phyloP scores from a whole-genome alignment of 2,797 vertebrate species.

The Anguilla obscura region DNA sequence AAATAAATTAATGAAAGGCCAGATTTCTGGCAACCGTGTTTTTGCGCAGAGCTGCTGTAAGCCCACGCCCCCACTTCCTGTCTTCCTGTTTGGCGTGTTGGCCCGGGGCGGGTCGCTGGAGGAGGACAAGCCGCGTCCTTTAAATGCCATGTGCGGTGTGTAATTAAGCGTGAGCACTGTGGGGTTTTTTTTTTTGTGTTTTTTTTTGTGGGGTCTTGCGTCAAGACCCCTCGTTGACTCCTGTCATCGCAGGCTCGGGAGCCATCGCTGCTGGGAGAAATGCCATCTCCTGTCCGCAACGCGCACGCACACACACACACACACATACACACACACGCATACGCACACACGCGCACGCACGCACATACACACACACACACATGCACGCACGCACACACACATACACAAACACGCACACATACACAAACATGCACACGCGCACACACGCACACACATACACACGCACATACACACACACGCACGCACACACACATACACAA shows the following conservation, averaged over 20 bases:
- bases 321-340: not conserved
- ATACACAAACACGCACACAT: not conserved
- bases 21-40: not conserved
- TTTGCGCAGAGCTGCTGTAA: not conserved
- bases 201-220: not conserved
- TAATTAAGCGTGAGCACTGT: constrained; percentile 19
- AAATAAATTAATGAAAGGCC: not conserved
- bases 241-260: not conserved
- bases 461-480: not conserved
- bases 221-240: not conserved
- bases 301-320: not conserved
- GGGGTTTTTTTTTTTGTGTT: not conserved
- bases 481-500: not conserved
- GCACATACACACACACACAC: not conserved
- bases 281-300: not conserved
- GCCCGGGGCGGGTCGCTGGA: not conserved
- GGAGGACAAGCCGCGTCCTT: not conserved
- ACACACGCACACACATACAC: not conserved
- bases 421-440: not conserved
- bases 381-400: not conserved
- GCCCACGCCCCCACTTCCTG: not conserved
- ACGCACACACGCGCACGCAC: too few relatives aligned
- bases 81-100: constrained; percentile 4
- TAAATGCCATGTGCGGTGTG: not conserved
- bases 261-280: constrained; percentile 18